phyloP scores from a whole-genome alignment of 2,888 invertebrate genomes.

The Girardia tigrina region DNA sequence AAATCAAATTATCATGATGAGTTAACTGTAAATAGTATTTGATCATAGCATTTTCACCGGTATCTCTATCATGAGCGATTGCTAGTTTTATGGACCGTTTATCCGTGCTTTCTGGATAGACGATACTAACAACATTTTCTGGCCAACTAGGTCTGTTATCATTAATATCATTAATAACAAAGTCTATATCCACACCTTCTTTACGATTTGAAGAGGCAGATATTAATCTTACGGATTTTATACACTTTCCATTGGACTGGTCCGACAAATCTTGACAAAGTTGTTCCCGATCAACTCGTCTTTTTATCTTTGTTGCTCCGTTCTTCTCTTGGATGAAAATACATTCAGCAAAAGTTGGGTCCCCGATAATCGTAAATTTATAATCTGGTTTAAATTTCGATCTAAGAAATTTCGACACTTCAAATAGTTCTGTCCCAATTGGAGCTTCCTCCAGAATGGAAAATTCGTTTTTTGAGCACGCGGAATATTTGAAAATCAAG shows the following conservation, averaged over 20 bases:
- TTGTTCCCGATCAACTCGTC: background rate
- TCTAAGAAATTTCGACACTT: background rate
- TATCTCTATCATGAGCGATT: background rate
- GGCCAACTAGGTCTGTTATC: background rate
- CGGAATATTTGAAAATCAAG: too few species aligned
- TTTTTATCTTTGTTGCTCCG: background rate
- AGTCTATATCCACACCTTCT: slow-evolving; percentile 1
- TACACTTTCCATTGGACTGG: background rate
- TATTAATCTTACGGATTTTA: background rate
- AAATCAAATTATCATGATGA: background rate
- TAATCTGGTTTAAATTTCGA: slow-evolving; percentile 17
- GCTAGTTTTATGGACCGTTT: background rate
- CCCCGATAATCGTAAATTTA: background rate
- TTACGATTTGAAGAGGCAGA: background rate
- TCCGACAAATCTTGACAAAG: background rate
- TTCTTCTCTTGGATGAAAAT: background rate
- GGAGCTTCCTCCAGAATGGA: background rate
- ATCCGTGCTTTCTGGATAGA: background rate
- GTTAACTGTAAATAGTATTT: background rate
- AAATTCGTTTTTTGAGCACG: too few species aligned
- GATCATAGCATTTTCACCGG: background rate
- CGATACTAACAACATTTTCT: background rate
- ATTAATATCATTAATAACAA: background rate
- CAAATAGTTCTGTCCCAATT: background rate
- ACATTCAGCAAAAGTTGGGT: slow-evolving; percentile 1